These are phyloP conservation scores for Dorcus hopei DNA, from an alignment of 2,888 invertebrate genomes.

Conservation along the genomic window DNA sequence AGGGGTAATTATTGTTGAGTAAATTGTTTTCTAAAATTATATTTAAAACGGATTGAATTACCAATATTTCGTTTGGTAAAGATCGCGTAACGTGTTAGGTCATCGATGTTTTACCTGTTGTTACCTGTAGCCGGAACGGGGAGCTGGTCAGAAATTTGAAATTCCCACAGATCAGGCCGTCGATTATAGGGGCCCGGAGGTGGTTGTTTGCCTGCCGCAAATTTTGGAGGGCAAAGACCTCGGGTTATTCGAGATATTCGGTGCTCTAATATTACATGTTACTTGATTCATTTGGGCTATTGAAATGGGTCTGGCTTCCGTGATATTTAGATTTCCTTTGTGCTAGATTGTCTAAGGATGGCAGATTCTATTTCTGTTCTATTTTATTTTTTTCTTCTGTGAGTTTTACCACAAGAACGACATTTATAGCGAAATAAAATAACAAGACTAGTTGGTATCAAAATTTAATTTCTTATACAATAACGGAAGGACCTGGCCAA, in stretches of 20 bases:
- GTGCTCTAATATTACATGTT: background rate
- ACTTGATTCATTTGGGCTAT: background rate
- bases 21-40: too few relatives aligned
- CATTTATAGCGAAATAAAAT: too few relatives aligned
- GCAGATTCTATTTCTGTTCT: too few relatives aligned
- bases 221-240: background rate
- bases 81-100: background rate
- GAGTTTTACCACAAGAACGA: too few relatives aligned
- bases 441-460: too few relatives aligned
- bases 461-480: too few relatives aligned
- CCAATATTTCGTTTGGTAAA: too few relatives aligned
- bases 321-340: background rate
- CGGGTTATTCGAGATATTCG: background rate
- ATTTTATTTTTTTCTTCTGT: too few relatives aligned
- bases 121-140: background rate
- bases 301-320: background rate
- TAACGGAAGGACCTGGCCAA: too few relatives aligned
- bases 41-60: too few relatives aligned
- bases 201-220: background rate
- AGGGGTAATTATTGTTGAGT: too few relatives aligned
- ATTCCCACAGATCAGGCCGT: background rate
- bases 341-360: background rate
- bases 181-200: background rate
- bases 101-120: constrained; percentile 2
- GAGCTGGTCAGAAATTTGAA: background rate